phyloP scores from a whole-genome alignment of 2,888 invertebrate genomes.

The Boloria selene region DNA sequence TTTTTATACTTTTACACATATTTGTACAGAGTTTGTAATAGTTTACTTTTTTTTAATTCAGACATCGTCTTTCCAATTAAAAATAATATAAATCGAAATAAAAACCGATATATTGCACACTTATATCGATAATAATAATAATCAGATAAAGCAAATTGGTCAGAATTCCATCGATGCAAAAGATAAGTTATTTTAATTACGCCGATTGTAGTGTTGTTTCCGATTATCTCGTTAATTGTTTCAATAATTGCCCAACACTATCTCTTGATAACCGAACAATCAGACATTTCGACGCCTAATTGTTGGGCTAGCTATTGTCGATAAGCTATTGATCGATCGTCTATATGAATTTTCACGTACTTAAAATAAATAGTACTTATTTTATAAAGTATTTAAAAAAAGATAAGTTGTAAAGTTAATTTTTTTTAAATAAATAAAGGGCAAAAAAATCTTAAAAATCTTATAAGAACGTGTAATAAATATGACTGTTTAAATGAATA shows the following conservation, averaged over 20 bases:
- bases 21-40: too few species aligned
- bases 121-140: constrained; percentile 10
- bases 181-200: constrained; percentile 28
- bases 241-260: constrained; percentile 28
- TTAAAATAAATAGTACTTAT: too few species aligned
- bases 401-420: too few species aligned
- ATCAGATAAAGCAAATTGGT: constrained; percentile 28
- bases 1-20: too few species aligned
- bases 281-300: constrained; percentile 19
- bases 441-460: too few species aligned
- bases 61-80: neutral
- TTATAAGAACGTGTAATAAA: too few species aligned
- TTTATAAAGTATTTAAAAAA: too few species aligned
- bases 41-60: neutral
- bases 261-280: constrained; percentile 22
- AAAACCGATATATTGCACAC: constrained; percentile 3
- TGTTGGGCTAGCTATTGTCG: too few species aligned
- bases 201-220: constrained; percentile 19
- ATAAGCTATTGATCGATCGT: too few species aligned
- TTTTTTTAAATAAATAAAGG: too few species aligned
- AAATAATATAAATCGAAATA: neutral
- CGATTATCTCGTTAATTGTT: constrained; percentile 33
- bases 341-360: too few species aligned
- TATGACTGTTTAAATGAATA: too few species aligned
- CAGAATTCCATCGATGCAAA: constrained; percentile 21